Conservation (phyloP, 2,797 vertebrate species). For the Pempheris klunzingeri region DNA sequence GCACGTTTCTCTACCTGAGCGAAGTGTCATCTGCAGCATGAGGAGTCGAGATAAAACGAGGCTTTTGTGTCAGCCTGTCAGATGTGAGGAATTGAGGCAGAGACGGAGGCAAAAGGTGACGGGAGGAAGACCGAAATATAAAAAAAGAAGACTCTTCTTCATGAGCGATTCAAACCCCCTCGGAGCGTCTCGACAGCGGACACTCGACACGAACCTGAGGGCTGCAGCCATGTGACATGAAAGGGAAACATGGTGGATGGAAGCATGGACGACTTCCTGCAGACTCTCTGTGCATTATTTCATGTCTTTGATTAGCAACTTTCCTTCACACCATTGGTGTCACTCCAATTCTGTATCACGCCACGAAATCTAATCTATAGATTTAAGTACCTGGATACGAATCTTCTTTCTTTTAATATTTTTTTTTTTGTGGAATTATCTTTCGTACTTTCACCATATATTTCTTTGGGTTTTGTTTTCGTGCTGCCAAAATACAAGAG, state of each 20-base stretch:
- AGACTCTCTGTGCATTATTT: not conserved
- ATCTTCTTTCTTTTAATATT: too few relatives aligned
- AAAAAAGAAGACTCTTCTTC: constrained; percentile 35
- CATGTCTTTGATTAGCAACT: not conserved
- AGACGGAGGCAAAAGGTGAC: constrained; percentile 48
- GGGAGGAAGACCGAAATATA: constrained; percentile 17
- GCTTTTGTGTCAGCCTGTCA: constrained; percentile 58
- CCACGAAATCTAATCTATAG: too few relatives aligned
- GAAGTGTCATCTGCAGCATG: constrained; percentile 62
- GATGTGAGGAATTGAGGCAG: constrained; percentile 31
- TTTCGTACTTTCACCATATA: too few relatives aligned
- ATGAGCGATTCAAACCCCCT: constrained; percentile 28
- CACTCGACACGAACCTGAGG: constrained; percentile 6
- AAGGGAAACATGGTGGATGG: not conserved
- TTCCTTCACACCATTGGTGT: not conserved
- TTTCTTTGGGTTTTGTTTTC: too few relatives aligned
- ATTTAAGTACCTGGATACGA: too few relatives aligned
- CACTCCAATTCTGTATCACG: too few relatives aligned
- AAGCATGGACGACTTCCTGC: not conserved
- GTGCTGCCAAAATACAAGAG: not conserved
- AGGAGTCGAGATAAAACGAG: constrained; percentile 69
- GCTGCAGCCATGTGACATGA: not conserved
- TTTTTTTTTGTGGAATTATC: too few relatives aligned
- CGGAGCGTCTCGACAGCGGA: constrained; percentile 8
- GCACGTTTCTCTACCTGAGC: constrained; percentile 70